Base-by-base conservation (phyloP, 2,113 vertebrate species). In the Gallinago undulata region DNA sequence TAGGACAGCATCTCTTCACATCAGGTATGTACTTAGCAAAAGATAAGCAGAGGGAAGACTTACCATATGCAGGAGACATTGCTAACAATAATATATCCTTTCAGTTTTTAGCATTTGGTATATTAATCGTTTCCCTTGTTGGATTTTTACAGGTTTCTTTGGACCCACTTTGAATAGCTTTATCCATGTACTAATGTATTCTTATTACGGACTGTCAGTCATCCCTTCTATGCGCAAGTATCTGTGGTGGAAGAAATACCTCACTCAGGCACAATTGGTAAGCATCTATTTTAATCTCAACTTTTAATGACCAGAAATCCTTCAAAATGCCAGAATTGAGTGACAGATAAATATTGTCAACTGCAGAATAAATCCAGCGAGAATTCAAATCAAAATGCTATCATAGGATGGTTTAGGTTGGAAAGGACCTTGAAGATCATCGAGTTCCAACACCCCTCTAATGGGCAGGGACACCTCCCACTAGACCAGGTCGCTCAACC, bases 221-320 rank as follows among this genome's bases (percentile, higher is more conserved):
- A 98, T 99, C 90, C 99, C 98, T 12, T 98, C 98, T 5, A 98
- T 98, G 98, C 98, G 97, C 82, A 98, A 97, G 85, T 99, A 99
- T 75, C 98, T 99, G 14, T 99, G 99, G 99, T 99, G 99, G 99
- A 99, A 99, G 97, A 99, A 98, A 81, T 99, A 99, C 66, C 99
- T 99, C 95, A 99, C 99, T 12, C 99, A 99, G 94, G 99, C 98
- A 57, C 99, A 99, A 60, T 75, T 99, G 98, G 99, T 99, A 97
- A 4, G 91, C 93, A 18, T 6, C 7, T 11, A 1, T 45, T 64
- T 67, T 37, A 69, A 37, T 93, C 3, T 93, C 15, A 13, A 13
- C 24, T 78, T 91, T 66, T 56, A 86, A 55, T 2, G 3, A 16
- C 12, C 13, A 83, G 55, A 83, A 78, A 35, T 48, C 43, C 53